Base-by-base conservation (phyloP, 2,797 vertebrate species). In the Bovichtus variegatus region DNA sequence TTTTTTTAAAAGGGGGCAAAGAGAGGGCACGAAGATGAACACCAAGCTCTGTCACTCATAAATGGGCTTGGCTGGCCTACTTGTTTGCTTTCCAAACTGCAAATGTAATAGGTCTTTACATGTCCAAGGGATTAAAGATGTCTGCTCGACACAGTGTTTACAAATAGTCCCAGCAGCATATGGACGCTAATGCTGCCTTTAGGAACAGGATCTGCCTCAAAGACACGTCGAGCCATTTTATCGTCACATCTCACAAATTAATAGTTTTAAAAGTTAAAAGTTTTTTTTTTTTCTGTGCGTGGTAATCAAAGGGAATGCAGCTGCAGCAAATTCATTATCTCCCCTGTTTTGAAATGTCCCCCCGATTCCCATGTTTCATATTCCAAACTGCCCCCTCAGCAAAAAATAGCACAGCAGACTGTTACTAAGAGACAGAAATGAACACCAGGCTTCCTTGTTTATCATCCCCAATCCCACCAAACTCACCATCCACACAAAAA, bases 11-110 rank as follows among this genome's bases (percentile, higher is more conserved):
- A n/a, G n/a, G n/a, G n/a, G n/a, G n/a, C n/a, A n/a, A n/a, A n/a
- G n/a, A n/a, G 23, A 64, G 67, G 71, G 49, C 55, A 74, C 64
- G 59, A 46, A 15, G 70, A 70, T 80, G 47, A 80, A 71, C 76
- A 31, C 23, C 9, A 6, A 74, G 16, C 57, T 59, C 59, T 40
- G 76, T 54, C 66, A 31, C 44, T 83, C 82, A 65, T 49, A 43
- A 82, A 54, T 1, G 23, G 31, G 38, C 64, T 60, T 89, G 87
- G 76, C 82, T 86, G 89, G 38, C 84, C 86, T 67, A 85, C 76
- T 90, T 93, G 82, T 86, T 83, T 64, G 49, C 81, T 81, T 80
- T 89, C 82, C 80, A 90, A 74, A 67, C 43, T 71, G 54, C 65
- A 82, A 57, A 82, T 83, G 57, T 73, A 88, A 78, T 78, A 54